Evolutionary conservation across 2,113 vertebrate species (phyloP).

Genomic region (Hydrochoerus hydrochaeris): DNA sequence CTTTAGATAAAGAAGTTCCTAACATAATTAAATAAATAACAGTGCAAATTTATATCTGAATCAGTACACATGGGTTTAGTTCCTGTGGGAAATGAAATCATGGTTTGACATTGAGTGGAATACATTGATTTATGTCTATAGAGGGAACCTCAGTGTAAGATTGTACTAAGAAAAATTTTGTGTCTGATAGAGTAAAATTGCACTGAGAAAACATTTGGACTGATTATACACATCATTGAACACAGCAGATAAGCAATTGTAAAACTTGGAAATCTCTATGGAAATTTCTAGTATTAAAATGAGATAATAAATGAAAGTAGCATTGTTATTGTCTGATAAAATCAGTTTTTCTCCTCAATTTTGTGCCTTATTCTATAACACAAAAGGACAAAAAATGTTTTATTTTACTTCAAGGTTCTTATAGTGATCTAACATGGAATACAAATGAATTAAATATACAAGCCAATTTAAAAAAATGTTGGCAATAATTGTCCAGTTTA

Average conservation of each 20-base stretch:
- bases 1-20: not conserved
- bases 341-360: not conserved
- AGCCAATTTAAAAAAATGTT: not conserved
- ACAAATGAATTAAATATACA: not conserved
- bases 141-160: not conserved
- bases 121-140: not conserved
- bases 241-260: not conserved
- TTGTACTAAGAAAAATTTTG: not conserved
- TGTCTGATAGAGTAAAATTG: not conserved
- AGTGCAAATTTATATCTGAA: not conserved
- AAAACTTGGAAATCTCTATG: not conserved
- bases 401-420: not conserved
- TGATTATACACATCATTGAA: not conserved
- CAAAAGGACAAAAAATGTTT: not conserved
- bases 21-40: not conserved
- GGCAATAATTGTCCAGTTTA: not conserved
- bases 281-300: not conserved
- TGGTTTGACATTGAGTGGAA: not conserved
- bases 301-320: not conserved
- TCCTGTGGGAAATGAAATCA: not conserved
- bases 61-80: not conserved
- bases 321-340: not conserved
- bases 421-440: not conserved
- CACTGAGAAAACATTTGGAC: not conserved
- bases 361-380: not conserved